Percentiles rank a stretch among this genome's conserved stretches.
These are phyloP conservation scores for Teleiodes luculella DNA, from an alignment of 2,888 invertebrate species.

Conservation along the genomic window DNA sequence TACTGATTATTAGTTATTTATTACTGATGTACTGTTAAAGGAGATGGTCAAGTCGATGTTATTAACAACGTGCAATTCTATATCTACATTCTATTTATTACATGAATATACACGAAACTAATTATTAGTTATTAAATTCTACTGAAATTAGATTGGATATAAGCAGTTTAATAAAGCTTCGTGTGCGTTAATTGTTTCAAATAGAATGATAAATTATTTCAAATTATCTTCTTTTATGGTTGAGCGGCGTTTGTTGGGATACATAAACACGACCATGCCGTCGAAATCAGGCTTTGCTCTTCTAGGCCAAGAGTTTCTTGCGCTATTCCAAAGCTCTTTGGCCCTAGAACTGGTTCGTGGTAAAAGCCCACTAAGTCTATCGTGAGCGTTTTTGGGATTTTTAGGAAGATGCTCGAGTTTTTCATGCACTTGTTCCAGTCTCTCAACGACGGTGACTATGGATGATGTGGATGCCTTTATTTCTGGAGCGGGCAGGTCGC, in stretches of 20 bases:
- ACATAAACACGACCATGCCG: conserved; percentile 9
- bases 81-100: too few species aligned
- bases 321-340: neutral
- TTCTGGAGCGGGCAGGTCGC: neutral
- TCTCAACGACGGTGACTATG: neutral
- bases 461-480: neutral
- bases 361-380: neutral
- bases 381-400: neutral
- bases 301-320: conserved; percentile 7
- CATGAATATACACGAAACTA: too few species aligned
- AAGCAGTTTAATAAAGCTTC: neutral
- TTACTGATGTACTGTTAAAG: too few species aligned
- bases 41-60: too few species aligned
- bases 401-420: neutral
- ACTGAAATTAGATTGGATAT: neutral
- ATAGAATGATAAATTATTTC: neutral
- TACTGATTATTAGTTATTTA: too few species aligned
- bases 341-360: conserved; percentile 1
- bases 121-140: too few species aligned
- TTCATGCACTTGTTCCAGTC: neutral
- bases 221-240: neutral
- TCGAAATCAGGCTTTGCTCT: neutral
- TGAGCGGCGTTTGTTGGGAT: neutral
- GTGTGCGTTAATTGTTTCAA: neutral
- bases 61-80: too few species aligned